Conservation (phyloP, 2,888 invertebrate genomes). For the Lepidocyrtinus sp. region DNA sequence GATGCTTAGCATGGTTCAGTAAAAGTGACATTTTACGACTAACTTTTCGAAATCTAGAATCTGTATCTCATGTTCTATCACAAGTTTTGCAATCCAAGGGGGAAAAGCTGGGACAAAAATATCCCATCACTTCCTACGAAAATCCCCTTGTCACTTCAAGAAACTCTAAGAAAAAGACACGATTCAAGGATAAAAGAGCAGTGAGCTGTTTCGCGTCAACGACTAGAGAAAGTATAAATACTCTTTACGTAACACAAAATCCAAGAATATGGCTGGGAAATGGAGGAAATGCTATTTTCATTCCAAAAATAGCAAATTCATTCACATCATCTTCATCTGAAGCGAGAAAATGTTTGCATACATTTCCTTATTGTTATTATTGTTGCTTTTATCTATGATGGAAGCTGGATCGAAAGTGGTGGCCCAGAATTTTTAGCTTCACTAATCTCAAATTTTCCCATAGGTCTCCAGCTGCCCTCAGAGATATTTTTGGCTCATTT, state of each 20-base stretch:
- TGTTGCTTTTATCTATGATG: conserved; percentile 5
- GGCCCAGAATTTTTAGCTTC: background rate
- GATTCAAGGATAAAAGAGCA: conserved; percentile 15
- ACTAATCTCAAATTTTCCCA: conserved; percentile 42
- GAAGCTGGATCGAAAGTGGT: background rate
- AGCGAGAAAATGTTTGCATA: conserved; percentile 16
- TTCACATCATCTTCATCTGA: background rate
- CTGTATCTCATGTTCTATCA: background rate
- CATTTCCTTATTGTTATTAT: conserved; percentile 15
- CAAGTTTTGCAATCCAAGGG: background rate
- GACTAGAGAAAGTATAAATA: conserved; percentile 10
- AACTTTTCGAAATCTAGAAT: background rate
- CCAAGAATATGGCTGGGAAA: background rate
- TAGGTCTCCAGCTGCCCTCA: conserved; percentile 5
- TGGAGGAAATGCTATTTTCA: background rate
- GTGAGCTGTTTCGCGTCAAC: conserved; percentile 14
- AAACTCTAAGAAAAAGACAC: conserved; percentile 14
- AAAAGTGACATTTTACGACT: background rate
- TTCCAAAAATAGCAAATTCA: conserved; percentile 13
- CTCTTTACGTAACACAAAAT: background rate
- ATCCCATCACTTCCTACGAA: conserved; percentile 24
- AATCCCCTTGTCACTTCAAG: conserved; percentile 41
- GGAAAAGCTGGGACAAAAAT: conserved; percentile 19
- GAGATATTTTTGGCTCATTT: background rate
- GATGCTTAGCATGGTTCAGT: background rate